phyloP scores from a whole-genome alignment of 2,113 vertebrate genomes.

The Indri indri region DNA sequence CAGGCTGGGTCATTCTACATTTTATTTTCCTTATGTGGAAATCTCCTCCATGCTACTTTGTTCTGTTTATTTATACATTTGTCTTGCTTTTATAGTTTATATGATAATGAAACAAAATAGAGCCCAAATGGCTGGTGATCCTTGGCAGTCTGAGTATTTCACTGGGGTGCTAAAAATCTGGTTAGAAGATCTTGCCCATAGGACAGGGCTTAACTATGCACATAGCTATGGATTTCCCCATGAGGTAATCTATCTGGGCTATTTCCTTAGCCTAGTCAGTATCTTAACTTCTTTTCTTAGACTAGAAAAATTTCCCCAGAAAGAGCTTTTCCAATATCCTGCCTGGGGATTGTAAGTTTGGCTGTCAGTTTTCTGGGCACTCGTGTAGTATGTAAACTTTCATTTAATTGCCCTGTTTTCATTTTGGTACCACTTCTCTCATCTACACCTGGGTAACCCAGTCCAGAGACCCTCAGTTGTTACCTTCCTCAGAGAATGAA shows the following conservation, averaged over 20 bases:
- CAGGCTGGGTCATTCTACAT: not conserved
- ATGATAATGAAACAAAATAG: not conserved
- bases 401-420: not conserved
- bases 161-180: not conserved
- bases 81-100: not conserved
- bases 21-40: not conserved
- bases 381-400: not conserved
- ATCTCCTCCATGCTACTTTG: not conserved
- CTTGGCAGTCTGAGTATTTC: not conserved
- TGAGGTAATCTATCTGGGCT: not conserved
- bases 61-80: not conserved
- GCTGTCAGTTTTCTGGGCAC: not conserved
- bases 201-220: not conserved
- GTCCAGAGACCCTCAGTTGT: not conserved
- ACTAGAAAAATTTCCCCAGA: not conserved
- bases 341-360: not conserved
- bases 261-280: not conserved
- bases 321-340: not conserved
- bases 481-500: not conserved
- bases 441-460: not conserved
- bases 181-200: not conserved
- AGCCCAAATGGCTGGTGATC: not conserved
- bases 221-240: not conserved
- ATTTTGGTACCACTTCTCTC: not conserved
- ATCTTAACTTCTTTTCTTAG: not conserved